These are phyloP conservation scores for Puffinus mauretanicus DNA, from an alignment of 2,113 vertebrate genomes.

Conservation along the genomic window DNA sequence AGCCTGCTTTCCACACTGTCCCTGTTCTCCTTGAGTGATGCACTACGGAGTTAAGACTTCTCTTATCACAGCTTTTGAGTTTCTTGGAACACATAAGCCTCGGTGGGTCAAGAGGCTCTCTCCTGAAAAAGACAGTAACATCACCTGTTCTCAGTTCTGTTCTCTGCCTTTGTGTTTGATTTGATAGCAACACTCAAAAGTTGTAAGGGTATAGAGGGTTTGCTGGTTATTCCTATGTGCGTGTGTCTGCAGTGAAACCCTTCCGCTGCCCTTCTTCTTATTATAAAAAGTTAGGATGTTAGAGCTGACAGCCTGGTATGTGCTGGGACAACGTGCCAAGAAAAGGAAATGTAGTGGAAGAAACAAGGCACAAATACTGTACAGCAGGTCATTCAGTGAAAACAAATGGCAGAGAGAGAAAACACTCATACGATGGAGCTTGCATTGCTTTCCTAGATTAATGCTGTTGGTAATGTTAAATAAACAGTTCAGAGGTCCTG, in stretches of 20 bases:
- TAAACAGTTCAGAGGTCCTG: background rate
- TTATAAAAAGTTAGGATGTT: conserved; percentile 3
- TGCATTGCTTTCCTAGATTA: background rate
- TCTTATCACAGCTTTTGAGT: background rate
- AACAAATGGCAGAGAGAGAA: background rate
- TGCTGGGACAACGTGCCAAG: conserved; percentile 11
- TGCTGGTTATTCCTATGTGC: background rate
- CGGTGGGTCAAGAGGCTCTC: background rate
- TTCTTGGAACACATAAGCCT: background rate
- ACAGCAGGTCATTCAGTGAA: background rate
- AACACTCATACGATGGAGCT: background rate
- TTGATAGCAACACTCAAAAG: background rate
- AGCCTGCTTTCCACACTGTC: background rate
- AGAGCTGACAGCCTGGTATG: conserved; percentile 11
- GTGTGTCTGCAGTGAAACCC: background rate
- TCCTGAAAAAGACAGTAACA: background rate
- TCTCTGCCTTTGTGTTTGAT: background rate
- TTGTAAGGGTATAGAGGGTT: background rate
- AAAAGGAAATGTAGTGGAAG: background rate
- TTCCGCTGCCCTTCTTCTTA: background rate
- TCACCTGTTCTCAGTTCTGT: background rate
- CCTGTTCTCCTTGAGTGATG: background rate
- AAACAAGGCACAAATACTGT: conserved; percentile 21
- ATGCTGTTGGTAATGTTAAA: background rate
- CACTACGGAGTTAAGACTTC: background rate